Base-by-base conservation (phyloP, 2,113 vertebrate genomes). In the Passer domesticus region DNA sequence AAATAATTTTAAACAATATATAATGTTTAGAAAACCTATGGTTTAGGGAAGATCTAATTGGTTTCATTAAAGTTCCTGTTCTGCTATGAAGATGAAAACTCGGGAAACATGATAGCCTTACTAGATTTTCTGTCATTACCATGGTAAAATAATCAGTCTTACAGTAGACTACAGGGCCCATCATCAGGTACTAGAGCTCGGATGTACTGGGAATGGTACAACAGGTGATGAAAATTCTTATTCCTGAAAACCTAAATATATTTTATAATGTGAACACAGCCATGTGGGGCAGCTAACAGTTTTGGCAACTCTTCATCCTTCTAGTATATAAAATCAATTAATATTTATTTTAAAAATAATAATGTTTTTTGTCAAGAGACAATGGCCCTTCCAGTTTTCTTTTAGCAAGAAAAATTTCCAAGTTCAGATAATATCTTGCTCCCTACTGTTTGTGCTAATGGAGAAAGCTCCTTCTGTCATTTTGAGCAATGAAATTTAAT, bases 401-500 rank as follows among this genome's bases (percentile, higher is more conserved):
- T 87, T 88, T 60, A 83, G 21, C 33, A n/a, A 84, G 52, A 85
- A 67, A 93, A 87, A 90, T 93, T 93, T 96, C 60, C 23, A 78
- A 68, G 49, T 78, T 91, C 85, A 94, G 64, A 93, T 92, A 84
- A 52, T 81, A 90, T 87, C 68, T 95, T 31, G 60, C 93, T 95
- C 47, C 55, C 72, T 90, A 43, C 60, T 2, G 47, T 49, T 93
- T 84, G 35, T 75, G 64, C 7, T 95, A 90, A 97, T 86, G 64
- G 56, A 89, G 72, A 89, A 83, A 53, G n/a, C n/a, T 83, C 47
- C 72, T 91, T 85, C 93, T 92, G 76, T 92, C 2, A 0, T 87
- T 87, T 92, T 66, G 44, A 95, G 83, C 62, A 75, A 53, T 90
- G 90, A 96, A 96, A 92, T 96, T 87, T 95, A 95, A 95, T 95